phyloP scores from a whole-genome alignment of 2,113 vertebrate species.

The Burhinus oedicnemus region DNA sequence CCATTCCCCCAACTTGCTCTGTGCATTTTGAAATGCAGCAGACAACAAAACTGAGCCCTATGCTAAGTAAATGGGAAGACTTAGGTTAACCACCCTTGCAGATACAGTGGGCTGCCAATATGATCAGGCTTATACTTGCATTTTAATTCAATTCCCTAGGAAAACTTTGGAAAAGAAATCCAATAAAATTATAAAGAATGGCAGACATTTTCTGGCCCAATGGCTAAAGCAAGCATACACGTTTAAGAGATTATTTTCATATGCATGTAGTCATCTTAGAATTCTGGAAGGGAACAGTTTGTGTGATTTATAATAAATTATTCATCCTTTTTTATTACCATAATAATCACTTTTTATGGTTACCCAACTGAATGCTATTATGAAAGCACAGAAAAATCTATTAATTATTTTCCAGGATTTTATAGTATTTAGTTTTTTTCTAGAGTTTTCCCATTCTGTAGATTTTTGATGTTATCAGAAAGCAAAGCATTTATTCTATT shows the following conservation, averaged over 20 bases:
- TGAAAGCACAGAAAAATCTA: slow-evolving; percentile 52
- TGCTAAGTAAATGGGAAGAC: neutral
- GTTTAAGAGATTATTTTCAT: neutral
- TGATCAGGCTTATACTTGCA: neutral
- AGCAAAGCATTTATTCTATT: neutral
- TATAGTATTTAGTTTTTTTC: neutral
- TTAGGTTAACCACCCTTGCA: neutral
- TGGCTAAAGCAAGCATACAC: neutral
- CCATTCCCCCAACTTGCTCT: neutral
- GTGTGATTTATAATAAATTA: slow-evolving; percentile 52
- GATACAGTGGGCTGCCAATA: rapidly evolving
- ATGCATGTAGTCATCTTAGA: neutral
- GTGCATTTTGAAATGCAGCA: neutral
- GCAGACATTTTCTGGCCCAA: neutral
- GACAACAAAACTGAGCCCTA: neutral
- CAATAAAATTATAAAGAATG: neutral
- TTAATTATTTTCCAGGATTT: slow-evolving; percentile 52
- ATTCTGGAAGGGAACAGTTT: slow-evolving; percentile 39
- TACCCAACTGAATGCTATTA: slow-evolving; percentile 43
- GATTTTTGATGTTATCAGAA: neutral
- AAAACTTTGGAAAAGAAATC: neutral
- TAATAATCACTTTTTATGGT: slow-evolving; percentile 57
- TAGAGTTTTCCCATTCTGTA: neutral
- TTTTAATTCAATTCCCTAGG: neutral
- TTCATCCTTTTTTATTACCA: slow-evolving; percentile 64